Percentiles rank a stretch among this genome's conserved stretches.
Evolutionary conservation across 53 echinoderm and acorn worm species (phyloP).

Genomic region (Luidia sarsii): DNA sequence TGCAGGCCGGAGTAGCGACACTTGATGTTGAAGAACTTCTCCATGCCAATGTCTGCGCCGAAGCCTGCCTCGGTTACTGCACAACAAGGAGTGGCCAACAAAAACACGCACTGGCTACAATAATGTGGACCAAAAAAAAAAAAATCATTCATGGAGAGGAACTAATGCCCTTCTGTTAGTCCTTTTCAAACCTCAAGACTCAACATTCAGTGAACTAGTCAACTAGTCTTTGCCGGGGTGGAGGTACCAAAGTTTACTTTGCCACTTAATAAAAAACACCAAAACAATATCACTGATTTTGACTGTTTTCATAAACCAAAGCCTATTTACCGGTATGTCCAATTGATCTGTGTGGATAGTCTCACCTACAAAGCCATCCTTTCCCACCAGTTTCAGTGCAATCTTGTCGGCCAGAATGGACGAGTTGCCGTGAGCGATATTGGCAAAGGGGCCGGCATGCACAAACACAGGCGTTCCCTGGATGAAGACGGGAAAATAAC

Average conservation of each 20-base stretch:
- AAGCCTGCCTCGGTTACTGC: conserved; percentile 98
- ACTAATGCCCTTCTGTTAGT: not conserved
- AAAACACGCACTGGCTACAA: not conserved
- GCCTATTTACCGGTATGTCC: too few relatives aligned
- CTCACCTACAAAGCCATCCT: conserved; percentile 94
- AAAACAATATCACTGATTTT: too few relatives aligned
- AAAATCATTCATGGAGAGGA: not conserved
- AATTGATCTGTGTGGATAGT: too few relatives aligned
- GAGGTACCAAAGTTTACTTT: too few relatives aligned
- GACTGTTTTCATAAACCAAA: too few relatives aligned
- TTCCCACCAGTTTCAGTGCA: conserved; percentile 93
- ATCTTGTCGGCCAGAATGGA: conserved; percentile 98
- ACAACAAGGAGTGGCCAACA: not conserved
- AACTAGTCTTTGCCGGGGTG: too few relatives aligned
- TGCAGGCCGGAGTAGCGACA: conserved; percentile 91
- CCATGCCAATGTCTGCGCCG: conserved; percentile 99
- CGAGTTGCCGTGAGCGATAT: conserved; percentile 96
- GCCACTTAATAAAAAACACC: too few relatives aligned
- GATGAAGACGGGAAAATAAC: not conserved
- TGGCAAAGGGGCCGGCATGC: conserved; percentile 98
- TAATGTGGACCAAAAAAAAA: not conserved
- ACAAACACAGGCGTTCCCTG: conserved; percentile 98
- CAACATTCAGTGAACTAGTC: not conserved
- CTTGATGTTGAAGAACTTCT: conserved; percentile 99
- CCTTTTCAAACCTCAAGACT: not conserved